Percentiles rank a stretch among this genome's conserved stretches.
Evolutionary conservation across 1,140 invertebrate species (phyloP).

Genomic region (Neodiprion lecontei): DNA sequence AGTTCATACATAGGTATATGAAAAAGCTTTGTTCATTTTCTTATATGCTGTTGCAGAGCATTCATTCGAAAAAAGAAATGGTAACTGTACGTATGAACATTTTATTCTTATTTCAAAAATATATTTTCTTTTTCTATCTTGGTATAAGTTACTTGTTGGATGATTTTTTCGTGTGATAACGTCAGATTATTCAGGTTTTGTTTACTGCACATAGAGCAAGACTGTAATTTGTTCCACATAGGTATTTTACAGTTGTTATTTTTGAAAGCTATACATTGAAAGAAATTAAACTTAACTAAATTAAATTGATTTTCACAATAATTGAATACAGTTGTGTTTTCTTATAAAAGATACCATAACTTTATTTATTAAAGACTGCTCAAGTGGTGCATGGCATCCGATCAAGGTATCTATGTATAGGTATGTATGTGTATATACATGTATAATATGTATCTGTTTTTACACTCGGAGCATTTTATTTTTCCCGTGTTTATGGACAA

Average conservation of each 20-base stretch:
- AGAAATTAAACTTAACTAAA: not conserved
- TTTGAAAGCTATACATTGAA: too few relatives aligned
- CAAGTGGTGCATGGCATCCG: not conserved
- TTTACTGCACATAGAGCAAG: not conserved
- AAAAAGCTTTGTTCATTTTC: too few relatives aligned
- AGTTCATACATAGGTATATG: too few relatives aligned
- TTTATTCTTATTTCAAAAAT: not conserved
- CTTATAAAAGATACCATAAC: conserved; percentile 6
- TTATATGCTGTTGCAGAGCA: too few relatives aligned
- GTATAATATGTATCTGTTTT: not conserved
- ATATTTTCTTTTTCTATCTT: conserved; percentile 1
- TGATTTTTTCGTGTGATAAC: not conserved
- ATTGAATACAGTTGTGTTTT: not conserved
- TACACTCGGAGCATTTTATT: not conserved
- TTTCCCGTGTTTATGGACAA: not conserved
- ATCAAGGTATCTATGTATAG: not conserved
- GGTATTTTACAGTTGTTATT: too few relatives aligned
- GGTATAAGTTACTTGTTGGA: not conserved
- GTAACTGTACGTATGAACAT: not conserved
- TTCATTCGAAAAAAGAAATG: not conserved
- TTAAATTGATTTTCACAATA: not conserved
- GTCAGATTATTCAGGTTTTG: not conserved
- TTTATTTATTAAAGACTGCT: not conserved
- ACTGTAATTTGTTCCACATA: not conserved
- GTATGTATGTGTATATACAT: not conserved